phyloP scores from a whole-genome alignment of 2,113 vertebrate species.

The Dascyllus trimaculatus region DNA sequence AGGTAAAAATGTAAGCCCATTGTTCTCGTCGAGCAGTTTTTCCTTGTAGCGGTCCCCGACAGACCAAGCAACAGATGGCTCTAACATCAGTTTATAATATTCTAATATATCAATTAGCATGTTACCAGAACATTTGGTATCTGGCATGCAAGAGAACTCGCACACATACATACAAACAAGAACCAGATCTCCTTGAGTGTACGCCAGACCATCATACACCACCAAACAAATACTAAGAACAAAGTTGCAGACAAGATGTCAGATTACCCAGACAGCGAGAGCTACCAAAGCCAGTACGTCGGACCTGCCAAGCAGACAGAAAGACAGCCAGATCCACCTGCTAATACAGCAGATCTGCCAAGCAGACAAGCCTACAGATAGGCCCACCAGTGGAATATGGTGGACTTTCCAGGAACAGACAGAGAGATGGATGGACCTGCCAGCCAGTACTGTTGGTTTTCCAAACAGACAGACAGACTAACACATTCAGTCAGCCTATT shows the following conservation, averaged over 20 bases:
- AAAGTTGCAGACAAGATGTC: constrained; percentile 64
- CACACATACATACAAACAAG: constrained; percentile 50
- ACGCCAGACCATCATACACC: constrained; percentile 51
- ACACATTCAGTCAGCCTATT: constrained; percentile 44
- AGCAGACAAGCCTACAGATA: constrained; percentile 60
- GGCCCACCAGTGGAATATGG: constrained; percentile 54
- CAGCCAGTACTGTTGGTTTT: constrained; percentile 47
- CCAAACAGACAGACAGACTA: constrained; percentile 42
- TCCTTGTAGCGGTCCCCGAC: constrained; percentile 15
- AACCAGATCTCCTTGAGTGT: constrained; percentile 47
- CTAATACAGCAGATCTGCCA: constrained; percentile 59
- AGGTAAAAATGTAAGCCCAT: constrained; percentile 2
- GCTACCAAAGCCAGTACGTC: constrained; percentile 37
- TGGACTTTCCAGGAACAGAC: constrained; percentile 59
- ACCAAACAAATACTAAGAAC: constrained; percentile 55
- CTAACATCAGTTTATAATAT: constrained; percentile 39
- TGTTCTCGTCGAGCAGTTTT: constrained; percentile 21
- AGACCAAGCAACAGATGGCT: constrained; percentile 53
- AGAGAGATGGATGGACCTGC: constrained; percentile 43
- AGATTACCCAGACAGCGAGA: constrained; percentile 50
- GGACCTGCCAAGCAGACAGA: constrained; percentile 66
- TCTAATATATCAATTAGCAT: constrained; percentile 60
- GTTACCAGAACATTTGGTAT: constrained; percentile 57
- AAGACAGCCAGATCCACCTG: constrained; percentile 71
- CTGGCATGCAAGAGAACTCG: constrained; percentile 20